Conservation (phyloP, 2,797 vertebrate species). For the Lagodon rhomboides region DNA sequence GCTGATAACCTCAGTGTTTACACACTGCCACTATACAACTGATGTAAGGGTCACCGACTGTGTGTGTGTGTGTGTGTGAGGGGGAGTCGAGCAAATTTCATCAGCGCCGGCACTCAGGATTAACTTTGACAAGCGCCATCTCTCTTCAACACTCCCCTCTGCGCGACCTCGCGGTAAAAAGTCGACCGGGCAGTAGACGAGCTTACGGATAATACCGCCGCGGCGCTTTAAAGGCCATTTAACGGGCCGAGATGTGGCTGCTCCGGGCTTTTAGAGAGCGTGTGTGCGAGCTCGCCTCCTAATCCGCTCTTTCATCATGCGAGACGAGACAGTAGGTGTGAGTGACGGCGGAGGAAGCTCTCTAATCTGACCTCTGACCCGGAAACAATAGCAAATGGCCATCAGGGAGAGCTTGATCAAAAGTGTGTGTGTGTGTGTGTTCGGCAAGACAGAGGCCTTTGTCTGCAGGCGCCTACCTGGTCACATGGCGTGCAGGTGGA, state of each 20-base stretch:
- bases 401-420: slow-evolving; percentile 46
- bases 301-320: slow-evolving; percentile 83
- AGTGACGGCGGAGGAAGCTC: slow-evolving; percentile 74
- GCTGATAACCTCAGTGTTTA: slow-evolving; percentile 89
- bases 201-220: slow-evolving; percentile 66
- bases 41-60: slow-evolving; percentile 66
- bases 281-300: slow-evolving; percentile 48
- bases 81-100: slow-evolving; percentile 55
- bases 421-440: slow-evolving; percentile 30
- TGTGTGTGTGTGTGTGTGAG: slow-evolving; percentile 43
- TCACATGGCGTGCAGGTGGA: slow-evolving; percentile 61
- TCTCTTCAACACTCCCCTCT: slow-evolving; percentile 58
- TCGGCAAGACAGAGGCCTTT: slow-evolving; percentile 73
- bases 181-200: slow-evolving; percentile 72
- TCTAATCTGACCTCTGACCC: slow-evolving; percentile 74
- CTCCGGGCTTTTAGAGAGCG: slow-evolving; percentile 66
- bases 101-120: slow-evolving; percentile 57
- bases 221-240: slow-evolving; percentile 70
- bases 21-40: slow-evolving; percentile 79
- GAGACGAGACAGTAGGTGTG: slow-evolving; percentile 74
- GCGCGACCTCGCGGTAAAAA: slow-evolving; percentile 66
- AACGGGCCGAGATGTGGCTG: slow-evolving; percentile 69
- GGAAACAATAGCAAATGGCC: slow-evolving; percentile 61
- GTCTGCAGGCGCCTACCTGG: slow-evolving; percentile 67
- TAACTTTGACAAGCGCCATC: slow-evolving; percentile 64